Percentiles rank a stretch among this genome's conserved stretches.
Evolutionary conservation across 2,113 vertebrate species (phyloP).

Genomic region (Indicator maculatus): DNA sequence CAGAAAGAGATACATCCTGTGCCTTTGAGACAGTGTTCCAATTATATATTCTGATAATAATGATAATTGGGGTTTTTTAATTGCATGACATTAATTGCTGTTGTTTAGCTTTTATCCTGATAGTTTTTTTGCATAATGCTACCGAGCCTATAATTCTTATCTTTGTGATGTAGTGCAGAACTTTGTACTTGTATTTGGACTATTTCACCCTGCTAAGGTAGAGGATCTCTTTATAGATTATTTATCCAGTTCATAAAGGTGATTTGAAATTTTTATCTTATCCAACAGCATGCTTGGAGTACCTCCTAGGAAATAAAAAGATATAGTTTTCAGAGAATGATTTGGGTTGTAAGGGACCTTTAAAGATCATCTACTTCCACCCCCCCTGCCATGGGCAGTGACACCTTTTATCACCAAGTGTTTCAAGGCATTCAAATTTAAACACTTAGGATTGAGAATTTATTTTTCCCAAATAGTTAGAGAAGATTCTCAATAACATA

Average conservation of each 20-base stretch:
- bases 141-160: background rate
- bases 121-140: background rate
- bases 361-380: too few species aligned
- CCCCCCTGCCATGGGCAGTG: too few species aligned
- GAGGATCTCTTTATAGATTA: background rate
- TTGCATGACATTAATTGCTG: background rate
- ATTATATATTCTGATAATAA: background rate
- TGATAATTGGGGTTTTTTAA: accelerated
- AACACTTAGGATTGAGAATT: background rate
- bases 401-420: background rate
- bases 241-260: background rate
- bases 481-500: background rate
- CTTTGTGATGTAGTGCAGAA: background rate
- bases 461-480: background rate
- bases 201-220: background rate
- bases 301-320: background rate
- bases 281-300: background rate
- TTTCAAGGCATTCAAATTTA: background rate
- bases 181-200: background rate
- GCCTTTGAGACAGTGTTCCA: background rate
- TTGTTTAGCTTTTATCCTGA: background rate
- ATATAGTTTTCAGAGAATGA: background rate
- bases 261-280: background rate
- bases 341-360: too few species aligned
- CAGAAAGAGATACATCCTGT: background rate